phyloP scores from a whole-genome alignment of 2,797 vertebrate species.

The Tarsius wallacei region DNA sequence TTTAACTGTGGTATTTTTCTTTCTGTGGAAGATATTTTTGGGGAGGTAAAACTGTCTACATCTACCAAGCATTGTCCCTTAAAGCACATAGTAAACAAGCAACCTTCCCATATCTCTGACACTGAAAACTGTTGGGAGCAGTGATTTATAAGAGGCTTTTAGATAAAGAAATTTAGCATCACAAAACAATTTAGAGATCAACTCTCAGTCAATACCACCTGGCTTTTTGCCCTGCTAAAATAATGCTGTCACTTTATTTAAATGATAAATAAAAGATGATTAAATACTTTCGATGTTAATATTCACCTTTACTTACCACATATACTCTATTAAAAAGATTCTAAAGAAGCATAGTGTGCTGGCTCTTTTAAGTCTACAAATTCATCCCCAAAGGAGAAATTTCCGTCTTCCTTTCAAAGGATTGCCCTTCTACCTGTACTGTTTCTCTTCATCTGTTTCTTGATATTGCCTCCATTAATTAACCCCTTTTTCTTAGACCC shows the following conservation, averaged over 20 bases:
- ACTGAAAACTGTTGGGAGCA: neutral
- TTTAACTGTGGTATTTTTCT: conserved; percentile 44
- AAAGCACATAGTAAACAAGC: neutral
- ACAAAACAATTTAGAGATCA: neutral
- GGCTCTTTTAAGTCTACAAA: neutral
- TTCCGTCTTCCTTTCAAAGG: neutral
- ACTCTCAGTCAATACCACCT: neutral
- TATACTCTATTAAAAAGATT: neutral
- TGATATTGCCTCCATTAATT: neutral
- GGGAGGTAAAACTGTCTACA: neutral
- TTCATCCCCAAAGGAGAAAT: neutral
- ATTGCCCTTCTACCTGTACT: neutral
- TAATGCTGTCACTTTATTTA: neutral
- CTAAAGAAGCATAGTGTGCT: neutral
- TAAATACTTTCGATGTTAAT: neutral
- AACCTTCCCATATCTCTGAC: neutral
- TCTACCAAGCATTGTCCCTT: neutral
- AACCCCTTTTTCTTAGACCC: neutral
- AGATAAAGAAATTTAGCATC: conserved; percentile 3
- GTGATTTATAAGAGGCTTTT: neutral
- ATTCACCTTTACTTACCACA: neutral
- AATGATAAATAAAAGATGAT: neutral
- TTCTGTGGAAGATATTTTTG: neutral
- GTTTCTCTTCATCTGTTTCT: neutral
- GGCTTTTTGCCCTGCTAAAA: neutral